These are phyloP conservation scores for Eilema sororculum DNA, from an alignment of 2,888 invertebrate genomes.

Conservation along the genomic window DNA sequence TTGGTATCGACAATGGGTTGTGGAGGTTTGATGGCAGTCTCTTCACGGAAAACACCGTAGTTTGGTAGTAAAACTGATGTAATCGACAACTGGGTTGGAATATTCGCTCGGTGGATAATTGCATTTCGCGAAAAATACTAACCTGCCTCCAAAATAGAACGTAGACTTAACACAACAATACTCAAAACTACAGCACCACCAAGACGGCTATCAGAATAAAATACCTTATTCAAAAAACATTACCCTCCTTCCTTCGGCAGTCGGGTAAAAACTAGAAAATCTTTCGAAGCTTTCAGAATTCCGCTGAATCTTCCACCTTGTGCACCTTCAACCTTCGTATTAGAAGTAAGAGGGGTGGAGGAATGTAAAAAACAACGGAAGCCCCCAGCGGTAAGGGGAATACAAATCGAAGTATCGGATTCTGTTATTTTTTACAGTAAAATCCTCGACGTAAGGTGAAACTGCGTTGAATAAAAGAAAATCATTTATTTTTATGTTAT, in stretches of 20 bases:
- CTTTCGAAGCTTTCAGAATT: background rate
- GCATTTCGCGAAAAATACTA: too few species aligned
- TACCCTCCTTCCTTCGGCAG: too few species aligned
- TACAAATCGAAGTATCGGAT: conserved; percentile 69
- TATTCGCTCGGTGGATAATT: too few species aligned
- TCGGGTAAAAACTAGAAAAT: background rate
- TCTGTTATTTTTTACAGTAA: conserved; percentile 53
- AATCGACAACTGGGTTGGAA: too few species aligned
- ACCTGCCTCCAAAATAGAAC: too few species aligned
- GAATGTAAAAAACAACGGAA: conserved; percentile 65
- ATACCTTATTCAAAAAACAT: background rate
- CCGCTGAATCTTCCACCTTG: conserved; percentile 30
- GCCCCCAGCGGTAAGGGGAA: conserved; percentile 62
- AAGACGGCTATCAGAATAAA: too few species aligned
- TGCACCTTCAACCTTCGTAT: conserved; percentile 26
- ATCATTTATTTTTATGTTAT: conserved; percentile 57
- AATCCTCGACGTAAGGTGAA: conserved; percentile 50
- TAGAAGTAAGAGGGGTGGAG: conserved; percentile 52
- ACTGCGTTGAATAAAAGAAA: conserved; percentile 54
- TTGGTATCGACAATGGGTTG: too few species aligned
- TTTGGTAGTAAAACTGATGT: too few species aligned
- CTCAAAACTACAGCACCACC: too few species aligned
- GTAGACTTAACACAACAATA: too few species aligned
- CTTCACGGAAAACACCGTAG: too few species aligned
- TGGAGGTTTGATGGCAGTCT: too few species aligned